These are phyloP conservation scores for Empis stercorea DNA, from an alignment of 2,888 invertebrate species.

Conservation along the genomic window DNA sequence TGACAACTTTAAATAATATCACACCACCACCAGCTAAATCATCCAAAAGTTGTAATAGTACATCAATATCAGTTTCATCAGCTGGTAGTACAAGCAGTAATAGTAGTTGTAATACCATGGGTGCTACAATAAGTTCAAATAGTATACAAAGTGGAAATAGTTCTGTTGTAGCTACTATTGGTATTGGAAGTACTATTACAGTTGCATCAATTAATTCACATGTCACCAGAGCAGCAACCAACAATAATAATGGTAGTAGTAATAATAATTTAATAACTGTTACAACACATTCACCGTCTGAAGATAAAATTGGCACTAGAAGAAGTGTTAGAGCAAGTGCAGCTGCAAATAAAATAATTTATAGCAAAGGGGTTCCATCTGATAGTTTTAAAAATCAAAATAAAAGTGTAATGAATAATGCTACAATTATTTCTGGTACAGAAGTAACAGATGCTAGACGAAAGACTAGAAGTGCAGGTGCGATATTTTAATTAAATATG, in stretches of 20 bases:
- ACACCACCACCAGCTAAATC: slow-evolving; percentile 15
- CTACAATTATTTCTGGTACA: slow-evolving; percentile 11
- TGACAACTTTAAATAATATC: slow-evolving; percentile 5
- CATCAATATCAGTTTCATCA: neutral
- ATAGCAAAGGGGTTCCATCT: slow-evolving; percentile 22
- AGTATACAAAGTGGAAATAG: too few relatives aligned
- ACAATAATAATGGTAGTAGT: too few relatives aligned
- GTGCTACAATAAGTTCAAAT: too few relatives aligned
- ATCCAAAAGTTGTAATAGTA: neutral
- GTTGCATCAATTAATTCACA: neutral
- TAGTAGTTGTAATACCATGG: too few relatives aligned
- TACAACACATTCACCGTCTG: slow-evolving; percentile 16
- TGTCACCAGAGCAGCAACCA: slow-evolving; percentile 1
- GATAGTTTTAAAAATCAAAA: slow-evolving; percentile 23
- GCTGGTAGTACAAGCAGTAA: neutral
- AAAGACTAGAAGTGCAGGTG: slow-evolving; percentile 61
- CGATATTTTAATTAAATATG: slow-evolving; percentile 6
- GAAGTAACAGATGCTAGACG: slow-evolving; percentile 35
- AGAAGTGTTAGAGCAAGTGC: slow-evolving; percentile 41
- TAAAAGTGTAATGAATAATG: slow-evolving; percentile 12
- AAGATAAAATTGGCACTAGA: slow-evolving; percentile 43
- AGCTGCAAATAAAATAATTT: slow-evolving; percentile 34
- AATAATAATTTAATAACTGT: too few relatives aligned
- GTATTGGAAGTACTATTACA: too few relatives aligned
- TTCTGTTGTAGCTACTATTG: too few relatives aligned